A percentile compares a stretch with the other conserved stretches of the same genome.
These are phyloP conservation scores for Tribolium castaneum DNA, from an alignment of 1,140 invertebrate genomes.

Conservation along the genomic window DNA sequence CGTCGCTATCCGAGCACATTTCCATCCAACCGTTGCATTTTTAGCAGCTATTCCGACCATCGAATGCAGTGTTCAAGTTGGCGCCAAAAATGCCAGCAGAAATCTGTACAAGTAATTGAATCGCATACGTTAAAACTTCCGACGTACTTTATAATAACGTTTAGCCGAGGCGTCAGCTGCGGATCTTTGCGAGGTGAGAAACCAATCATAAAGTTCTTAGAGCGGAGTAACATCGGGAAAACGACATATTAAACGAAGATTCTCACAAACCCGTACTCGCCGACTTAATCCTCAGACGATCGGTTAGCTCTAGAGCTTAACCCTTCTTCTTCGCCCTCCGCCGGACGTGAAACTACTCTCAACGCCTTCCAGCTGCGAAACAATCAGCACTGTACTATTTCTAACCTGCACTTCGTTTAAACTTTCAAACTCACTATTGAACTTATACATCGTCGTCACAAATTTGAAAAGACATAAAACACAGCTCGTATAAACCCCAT, in stretches of 20 bases:
- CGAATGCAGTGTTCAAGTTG: neutral
- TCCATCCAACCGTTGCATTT: conserved; percentile 28
- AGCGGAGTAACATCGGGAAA: conserved; percentile 22
- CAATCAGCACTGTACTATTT: conserved; percentile 24
- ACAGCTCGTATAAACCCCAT: neutral
- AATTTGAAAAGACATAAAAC: conserved; percentile 20
- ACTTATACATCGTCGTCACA: neutral
- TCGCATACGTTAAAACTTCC: conserved; percentile 34
- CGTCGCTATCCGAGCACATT: conserved; percentile 20
- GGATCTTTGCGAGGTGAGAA: conserved; percentile 34
- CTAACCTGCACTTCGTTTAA: neutral
- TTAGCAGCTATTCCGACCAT: neutral
- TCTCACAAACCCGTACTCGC: conserved; percentile 23
- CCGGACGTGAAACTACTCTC: conserved; percentile 25
- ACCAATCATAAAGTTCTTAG: conserved; percentile 43
- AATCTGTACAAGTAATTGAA: conserved; percentile 7
- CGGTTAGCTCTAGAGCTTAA: conserved; percentile 29
- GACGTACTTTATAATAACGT: conserved; percentile 41
- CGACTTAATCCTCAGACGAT: conserved; percentile 31
- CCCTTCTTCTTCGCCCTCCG: conserved; percentile 7
- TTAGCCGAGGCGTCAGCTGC: conserved; percentile 38
- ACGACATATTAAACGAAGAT: conserved; percentile 39
- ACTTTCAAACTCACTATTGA: neutral
- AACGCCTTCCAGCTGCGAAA: neutral
- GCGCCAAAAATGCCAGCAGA: neutral